These are phyloP conservation scores for Atta cephalotes DNA, from an alignment of 1,140 invertebrate genomes.

Conservation along the genomic window DNA sequence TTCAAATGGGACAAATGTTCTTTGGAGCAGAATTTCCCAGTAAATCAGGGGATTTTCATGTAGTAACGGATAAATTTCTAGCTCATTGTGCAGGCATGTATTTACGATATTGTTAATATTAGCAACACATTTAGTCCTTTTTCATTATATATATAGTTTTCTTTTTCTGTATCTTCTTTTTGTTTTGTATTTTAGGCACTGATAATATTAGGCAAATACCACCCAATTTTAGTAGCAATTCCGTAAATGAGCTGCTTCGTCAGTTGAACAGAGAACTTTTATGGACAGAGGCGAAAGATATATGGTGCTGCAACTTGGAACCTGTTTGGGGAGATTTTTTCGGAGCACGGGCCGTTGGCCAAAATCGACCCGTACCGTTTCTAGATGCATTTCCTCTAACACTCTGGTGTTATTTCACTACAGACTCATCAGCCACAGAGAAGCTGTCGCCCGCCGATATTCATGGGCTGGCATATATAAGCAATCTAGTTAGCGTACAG, in stretches of 20 bases:
- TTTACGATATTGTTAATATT: conserved; percentile 47
- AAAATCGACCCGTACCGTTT: conserved; percentile 93
- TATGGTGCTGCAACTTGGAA: conserved; percentile 96
- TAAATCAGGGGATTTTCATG: conserved; percentile 88
- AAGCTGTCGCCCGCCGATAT: conserved; percentile 86
- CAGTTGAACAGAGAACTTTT: conserved; percentile 89
- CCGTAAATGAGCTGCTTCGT: conserved; percentile 84
- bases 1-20: conserved; percentile 91
- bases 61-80: conserved; percentile 92
- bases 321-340: conserved; percentile 97
- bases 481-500: conserved; percentile 93
- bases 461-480: conserved; percentile 91
- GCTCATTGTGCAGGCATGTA: conserved; percentile 89
- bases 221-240: conserved; percentile 81
- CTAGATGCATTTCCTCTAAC: conserved; percentile 96
- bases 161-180: conserved; percentile 62
- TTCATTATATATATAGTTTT: conserved; percentile 59
- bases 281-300: conserved; percentile 93
- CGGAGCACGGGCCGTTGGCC: conserved; percentile 91
- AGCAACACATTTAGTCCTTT: neutral
- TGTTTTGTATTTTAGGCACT: conserved; percentile 82
- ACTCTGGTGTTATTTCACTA: conserved; percentile 90
- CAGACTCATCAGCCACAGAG: conserved; percentile 68
- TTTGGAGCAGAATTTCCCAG: conserved; percentile 91
- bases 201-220: conserved; percentile 86